Conservation (phyloP, 2,113 vertebrate species). For the Hystrix brachyura region DNA sequence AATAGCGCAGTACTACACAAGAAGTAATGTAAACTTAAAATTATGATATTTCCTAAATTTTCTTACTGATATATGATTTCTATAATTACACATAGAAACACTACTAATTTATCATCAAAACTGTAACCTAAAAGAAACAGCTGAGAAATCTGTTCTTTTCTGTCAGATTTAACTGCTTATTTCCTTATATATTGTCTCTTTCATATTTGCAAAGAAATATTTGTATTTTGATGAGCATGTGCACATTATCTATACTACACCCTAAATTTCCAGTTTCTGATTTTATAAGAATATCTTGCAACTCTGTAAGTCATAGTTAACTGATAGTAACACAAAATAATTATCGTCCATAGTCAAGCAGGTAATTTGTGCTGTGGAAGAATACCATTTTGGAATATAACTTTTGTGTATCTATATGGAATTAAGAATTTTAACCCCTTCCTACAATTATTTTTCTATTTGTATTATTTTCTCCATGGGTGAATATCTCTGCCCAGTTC, state of each 20-base stretch:
- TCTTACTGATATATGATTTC: neutral
- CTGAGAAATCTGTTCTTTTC: neutral
- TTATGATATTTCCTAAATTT: neutral
- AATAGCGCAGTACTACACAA: neutral
- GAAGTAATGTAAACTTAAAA: neutral
- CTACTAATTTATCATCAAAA: neutral
- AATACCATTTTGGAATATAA: accelerated
- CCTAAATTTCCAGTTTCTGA: neutral
- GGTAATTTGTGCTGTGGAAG: neutral
- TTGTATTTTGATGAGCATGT: neutral
- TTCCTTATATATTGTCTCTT: neutral
- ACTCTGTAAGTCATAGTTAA: neutral
- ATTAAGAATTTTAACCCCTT: neutral
- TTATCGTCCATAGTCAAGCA: neutral
- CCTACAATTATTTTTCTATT: neutral
- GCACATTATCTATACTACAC: neutral
- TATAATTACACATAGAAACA: neutral
- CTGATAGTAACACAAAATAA: neutral
- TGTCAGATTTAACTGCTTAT: neutral
- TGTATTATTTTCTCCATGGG: too few relatives aligned
- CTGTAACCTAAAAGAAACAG: neutral
- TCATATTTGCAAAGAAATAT: neutral
- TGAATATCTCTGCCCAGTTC: neutral
- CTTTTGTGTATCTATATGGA: neutral
- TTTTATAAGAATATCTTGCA: neutral